Conservation (phyloP, 23 tunicate species). For the Clavelina lepadiformis region DNA sequence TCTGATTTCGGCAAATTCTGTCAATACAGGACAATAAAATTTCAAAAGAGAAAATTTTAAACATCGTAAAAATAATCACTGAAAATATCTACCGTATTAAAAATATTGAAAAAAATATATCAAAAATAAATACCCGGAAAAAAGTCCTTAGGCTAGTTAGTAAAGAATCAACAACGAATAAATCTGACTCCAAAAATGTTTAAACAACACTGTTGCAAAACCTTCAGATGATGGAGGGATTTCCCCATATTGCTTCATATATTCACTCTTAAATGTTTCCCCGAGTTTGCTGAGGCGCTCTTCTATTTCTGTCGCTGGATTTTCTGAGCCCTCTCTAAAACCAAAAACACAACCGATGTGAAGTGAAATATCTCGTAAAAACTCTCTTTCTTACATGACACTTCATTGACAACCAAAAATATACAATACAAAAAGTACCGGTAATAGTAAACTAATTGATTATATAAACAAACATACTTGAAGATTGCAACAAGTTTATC, state of each 20-base stretch:
- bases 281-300: conserved; percentile 26
- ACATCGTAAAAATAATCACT: too few species aligned
- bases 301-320: conserved; percentile 24
- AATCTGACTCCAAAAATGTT: not conserved
- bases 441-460: not conserved
- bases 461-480: conserved; percentile 7
- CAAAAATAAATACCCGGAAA: too few species aligned
- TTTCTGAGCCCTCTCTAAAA: conserved; percentile 31
- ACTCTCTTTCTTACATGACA: not conserved
- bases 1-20: conserved; percentile 48
- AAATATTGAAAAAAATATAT: too few species aligned
- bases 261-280: conserved; percentile 27
- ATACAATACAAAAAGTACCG: not conserved
- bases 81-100: too few species aligned
- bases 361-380: not conserved
- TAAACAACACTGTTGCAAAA: conserved; percentile 1
- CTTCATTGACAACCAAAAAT: not conserved
- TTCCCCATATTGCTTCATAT: conserved; percentile 51
- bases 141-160: too few species aligned
- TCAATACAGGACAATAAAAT: not conserved
- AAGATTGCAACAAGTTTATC: conserved; percentile 19
- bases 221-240: conserved; percentile 49
- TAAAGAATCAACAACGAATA: too few species aligned
- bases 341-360: not conserved
- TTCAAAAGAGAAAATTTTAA: not conserved